Conservation (phyloP, 2,888 invertebrate genomes). For the Rhorus exstirpatorius region DNA sequence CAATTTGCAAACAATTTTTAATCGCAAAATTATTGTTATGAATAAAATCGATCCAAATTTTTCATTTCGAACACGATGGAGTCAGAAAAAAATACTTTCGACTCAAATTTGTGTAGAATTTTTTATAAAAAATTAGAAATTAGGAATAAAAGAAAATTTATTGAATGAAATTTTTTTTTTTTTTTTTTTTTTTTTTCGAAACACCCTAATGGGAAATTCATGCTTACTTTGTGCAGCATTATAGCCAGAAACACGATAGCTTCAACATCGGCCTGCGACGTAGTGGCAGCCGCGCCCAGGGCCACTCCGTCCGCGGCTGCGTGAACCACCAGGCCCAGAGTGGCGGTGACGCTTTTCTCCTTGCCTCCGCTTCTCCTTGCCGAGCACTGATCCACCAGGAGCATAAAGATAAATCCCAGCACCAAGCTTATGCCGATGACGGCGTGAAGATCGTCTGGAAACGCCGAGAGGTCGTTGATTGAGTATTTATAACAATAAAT, state of each 20-base stretch:
- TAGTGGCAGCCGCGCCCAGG: conserved; percentile 98
- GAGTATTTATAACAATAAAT: too few species aligned
- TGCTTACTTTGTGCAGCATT: conserved; percentile 96
- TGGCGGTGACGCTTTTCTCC: conserved; percentile 95
- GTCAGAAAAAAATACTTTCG: too few species aligned
- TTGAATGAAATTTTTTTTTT: background rate
- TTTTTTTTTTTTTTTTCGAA: too few species aligned
- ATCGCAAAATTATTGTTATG: too few species aligned
- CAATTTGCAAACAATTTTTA: too few species aligned
- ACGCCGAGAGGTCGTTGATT: conserved; percentile 48
- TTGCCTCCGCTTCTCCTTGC: conserved; percentile 88
- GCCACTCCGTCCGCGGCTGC: conserved; percentile 99
- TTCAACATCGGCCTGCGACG: conserved; percentile 98
- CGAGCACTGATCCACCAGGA: conserved; percentile 95
- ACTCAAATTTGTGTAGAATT: too few species aligned
- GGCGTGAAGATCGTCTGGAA: conserved; percentile 89
- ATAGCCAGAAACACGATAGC: conserved; percentile 99
- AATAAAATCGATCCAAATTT: too few species aligned
- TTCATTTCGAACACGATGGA: too few species aligned
- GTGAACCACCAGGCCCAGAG: conserved; percentile 98
- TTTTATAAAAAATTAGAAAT: too few species aligned
- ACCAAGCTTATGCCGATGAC: conserved; percentile 97
- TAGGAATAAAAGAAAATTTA: too few species aligned
- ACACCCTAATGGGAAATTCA: too few species aligned
- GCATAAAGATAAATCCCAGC: conserved; percentile 98